Percentiles rank a stretch among this genome's conserved stretches.
These are phyloP conservation scores for Hyalella azteca DNA, from an alignment of 2,888 invertebrate species.

Conservation along the genomic window DNA sequence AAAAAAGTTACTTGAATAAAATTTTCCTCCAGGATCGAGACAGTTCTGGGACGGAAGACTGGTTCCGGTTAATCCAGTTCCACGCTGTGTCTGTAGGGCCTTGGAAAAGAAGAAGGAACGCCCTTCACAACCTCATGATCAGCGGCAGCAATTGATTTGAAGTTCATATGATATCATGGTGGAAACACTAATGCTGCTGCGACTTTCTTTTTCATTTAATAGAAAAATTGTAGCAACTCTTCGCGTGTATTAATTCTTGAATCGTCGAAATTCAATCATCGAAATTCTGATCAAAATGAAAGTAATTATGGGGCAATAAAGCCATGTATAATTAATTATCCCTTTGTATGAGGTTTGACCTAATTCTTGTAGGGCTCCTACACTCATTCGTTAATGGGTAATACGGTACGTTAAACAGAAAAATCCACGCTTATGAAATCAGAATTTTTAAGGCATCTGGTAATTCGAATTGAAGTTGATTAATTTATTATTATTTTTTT, in stretches of 20 bases:
- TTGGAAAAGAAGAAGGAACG: conserved; percentile 90
- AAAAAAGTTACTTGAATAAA: no score
- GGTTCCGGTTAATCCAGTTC: conserved; percentile 88
- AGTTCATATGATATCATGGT: neutral
- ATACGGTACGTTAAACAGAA: no score
- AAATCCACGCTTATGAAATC: no score
- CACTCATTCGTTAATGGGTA: no score
- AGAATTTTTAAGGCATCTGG: no score
- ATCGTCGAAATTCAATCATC: neutral
- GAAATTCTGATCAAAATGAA: neutral
- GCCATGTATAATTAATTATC: neutral
- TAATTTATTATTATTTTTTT: no score
- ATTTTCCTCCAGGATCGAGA: conserved; percentile 80
- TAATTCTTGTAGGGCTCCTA: no score
- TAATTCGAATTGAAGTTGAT: no score
- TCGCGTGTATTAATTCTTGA: no score
- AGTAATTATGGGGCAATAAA: neutral
- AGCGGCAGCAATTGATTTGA: conserved; percentile 62
- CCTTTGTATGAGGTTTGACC: no score
- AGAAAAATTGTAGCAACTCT: no score
- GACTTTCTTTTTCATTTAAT: neutral
- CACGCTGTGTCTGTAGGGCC: conserved; percentile 90
- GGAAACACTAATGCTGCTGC: neutral
- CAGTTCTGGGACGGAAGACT: conserved; percentile 80
- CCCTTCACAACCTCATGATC: conserved; percentile 96